A percentile compares a stretch with the other conserved stretches of the same genome.
These are phyloP conservation scores for Diabrotica virgifera DNA, from an alignment of 1,140 invertebrate genomes.

Conservation along the genomic window DNA sequence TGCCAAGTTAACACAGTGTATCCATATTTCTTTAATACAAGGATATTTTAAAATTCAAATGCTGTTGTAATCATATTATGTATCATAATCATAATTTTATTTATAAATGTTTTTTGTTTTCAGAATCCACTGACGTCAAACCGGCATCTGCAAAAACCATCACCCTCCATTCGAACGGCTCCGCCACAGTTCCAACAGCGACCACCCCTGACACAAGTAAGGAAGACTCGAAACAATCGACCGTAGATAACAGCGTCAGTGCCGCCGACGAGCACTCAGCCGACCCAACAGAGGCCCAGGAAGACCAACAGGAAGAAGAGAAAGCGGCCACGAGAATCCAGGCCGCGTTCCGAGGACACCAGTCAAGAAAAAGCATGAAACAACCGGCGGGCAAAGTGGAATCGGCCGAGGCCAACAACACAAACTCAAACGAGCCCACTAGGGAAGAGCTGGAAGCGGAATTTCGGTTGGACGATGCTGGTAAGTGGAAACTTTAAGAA, in stretches of 20 bases:
- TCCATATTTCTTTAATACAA: no score
- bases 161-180: conserved; percentile 28
- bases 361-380: conserved; percentile 63
- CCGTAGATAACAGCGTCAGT: neutral
- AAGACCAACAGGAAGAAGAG: conserved; percentile 31
- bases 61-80: no score
- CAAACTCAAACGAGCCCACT: conserved; percentile 57
- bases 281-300: conserved; percentile 3
- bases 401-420: conserved; percentile 34
- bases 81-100: no score
- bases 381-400: conserved; percentile 45
- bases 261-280: neutral
- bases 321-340: conserved; percentile 70
- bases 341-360: conserved; percentile 67
- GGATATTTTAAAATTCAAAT: no score
- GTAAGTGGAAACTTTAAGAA: conserved; percentile 49
- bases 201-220: conserved; percentile 7
- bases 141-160: conserved; percentile 36
- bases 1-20: no score
- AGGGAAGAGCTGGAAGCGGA: conserved; percentile 71
- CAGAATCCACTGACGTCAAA: conserved; percentile 31
- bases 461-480: conserved; percentile 73
- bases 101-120: conserved; percentile 6
- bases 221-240: conserved; percentile 13
- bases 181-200: conserved; percentile 8